Base-by-base conservation (phyloP, 2,888 invertebrate species). In the Catocala nupta region DNA sequence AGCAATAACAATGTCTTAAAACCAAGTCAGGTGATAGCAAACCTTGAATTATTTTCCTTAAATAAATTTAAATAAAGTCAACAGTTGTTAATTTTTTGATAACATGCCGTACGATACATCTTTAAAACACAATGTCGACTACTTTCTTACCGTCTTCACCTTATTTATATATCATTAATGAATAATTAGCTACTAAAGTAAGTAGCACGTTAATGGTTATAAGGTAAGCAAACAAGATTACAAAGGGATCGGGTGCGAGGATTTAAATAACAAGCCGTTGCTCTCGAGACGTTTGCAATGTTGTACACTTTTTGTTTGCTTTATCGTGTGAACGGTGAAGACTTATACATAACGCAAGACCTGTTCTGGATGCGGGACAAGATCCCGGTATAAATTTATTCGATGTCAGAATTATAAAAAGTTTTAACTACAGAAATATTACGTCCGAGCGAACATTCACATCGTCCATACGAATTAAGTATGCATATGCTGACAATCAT, bases 341-440 rank as follows among this genome's bases (percentile, higher is more conserved):
- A 65, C 60, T 59, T 54, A 49, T 53, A 53, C 53, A 49, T 42
- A 63, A 16, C 16, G 39, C 55, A 72, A 73, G 70, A 81, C 81
- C 78, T 53, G 81, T 81, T 77, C 71, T 77, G 65, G 51, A 69
- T 72, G 63, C 72, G 55, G 74, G 70, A 62, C 71, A 66, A 67
- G 68, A 73, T 70, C 73, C 74, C 67, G 69, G 59, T 73, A 63
- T 70, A 66, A 73, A 69, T 69, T 62, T 55, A 64, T 67, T 55
- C 47, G 47, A 55, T 58, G 50, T 53, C 60, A 60, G 34, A 42
- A 56, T 65, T 59, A 36, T 55, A 71, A 65, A 65, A 59, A 45
- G 43, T 49, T 45, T n/a, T 56, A 65, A 54, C 45, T 36, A 52
- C 39, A 62, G 48, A 73, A 54, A 57, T 63, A 63, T 63, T 63